Conservation (phyloP, 2,888 invertebrate genomes). For the Nemotelus nigrinus region DNA sequence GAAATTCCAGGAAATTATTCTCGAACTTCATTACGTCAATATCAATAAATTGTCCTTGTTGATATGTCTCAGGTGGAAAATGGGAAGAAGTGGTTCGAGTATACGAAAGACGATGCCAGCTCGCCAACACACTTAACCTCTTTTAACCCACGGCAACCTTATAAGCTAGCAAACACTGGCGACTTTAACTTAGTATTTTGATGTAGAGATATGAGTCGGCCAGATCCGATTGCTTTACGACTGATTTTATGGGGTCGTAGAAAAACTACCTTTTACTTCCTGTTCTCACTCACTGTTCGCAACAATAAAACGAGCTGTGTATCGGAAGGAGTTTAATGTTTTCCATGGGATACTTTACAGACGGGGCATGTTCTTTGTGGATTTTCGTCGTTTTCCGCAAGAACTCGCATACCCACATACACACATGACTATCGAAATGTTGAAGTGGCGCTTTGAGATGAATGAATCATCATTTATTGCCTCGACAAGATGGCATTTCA, state of each 20-base stretch:
- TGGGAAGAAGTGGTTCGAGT: not conserved
- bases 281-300: not conserved
- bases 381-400: not conserved
- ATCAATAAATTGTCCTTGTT: constrained; percentile 20
- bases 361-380: not conserved
- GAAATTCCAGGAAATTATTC: constrained; percentile 26
- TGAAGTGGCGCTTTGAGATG: constrained; percentile 1
- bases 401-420: not conserved
- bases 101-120: not conserved
- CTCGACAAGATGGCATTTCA: not conserved
- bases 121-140: not conserved
- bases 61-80: constrained; percentile 24
- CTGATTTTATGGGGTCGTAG: constrained; percentile 13
- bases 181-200: not conserved
- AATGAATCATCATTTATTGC: constrained; percentile 16
- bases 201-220: not conserved
- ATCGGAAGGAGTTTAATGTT: not conserved
- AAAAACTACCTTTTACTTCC: not conserved
- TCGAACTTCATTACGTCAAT: constrained; percentile 29
- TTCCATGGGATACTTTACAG: not conserved
- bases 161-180: not conserved
- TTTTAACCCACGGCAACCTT: constrained; percentile 1
- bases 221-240: constrained; percentile 4
- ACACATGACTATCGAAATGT: not conserved
- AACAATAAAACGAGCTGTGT: not conserved